Conservation (phyloP, 1,140 invertebrate species). For the Zaprionus ghesquierei region DNA sequence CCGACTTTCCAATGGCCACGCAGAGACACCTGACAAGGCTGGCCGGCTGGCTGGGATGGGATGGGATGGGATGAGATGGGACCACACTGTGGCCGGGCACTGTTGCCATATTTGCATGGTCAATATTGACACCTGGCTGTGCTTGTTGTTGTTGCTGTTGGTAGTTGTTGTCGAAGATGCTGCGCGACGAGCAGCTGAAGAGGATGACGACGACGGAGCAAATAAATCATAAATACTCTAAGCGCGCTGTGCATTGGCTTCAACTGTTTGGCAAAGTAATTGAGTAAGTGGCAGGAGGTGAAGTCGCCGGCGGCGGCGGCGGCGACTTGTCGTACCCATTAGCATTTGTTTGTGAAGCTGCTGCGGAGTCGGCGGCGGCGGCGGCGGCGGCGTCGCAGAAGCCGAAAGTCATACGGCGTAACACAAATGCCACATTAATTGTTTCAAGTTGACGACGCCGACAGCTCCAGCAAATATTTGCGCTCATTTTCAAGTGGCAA, state of each 20-base stretch:
- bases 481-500: conserved; percentile 74
- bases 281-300: conserved; percentile 63
- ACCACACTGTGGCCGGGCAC: conserved; percentile 45
- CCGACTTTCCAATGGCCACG: conserved; percentile 37
- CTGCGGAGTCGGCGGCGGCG: conserved; percentile 30
- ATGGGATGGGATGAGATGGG: too few species aligned
- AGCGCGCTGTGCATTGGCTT: conserved; percentile 36
- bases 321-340: conserved; percentile 76
- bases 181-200: conserved; percentile 39
- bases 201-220: conserved; percentile 40
- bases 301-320: conserved; percentile 32
- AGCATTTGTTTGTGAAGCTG: conserved; percentile 78
- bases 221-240: conserved; percentile 78
- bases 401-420: conserved; percentile 74
- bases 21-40: conserved; percentile 58
- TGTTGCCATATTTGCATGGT: conserved; percentile 64
- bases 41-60: background rate
- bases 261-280: conserved; percentile 77
- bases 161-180: conserved; percentile 56
- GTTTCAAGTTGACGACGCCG: conserved; percentile 73
- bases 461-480: conserved; percentile 65
- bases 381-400: conserved; percentile 55
- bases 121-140: conserved; percentile 73
- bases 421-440: conserved; percentile 81
- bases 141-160: conserved; percentile 68